Percentiles rank a stretch among this genome's conserved stretches.
Evolutionary conservation across 2,888 invertebrate species (phyloP).

Genomic region (Drosophila monieri): DNA sequence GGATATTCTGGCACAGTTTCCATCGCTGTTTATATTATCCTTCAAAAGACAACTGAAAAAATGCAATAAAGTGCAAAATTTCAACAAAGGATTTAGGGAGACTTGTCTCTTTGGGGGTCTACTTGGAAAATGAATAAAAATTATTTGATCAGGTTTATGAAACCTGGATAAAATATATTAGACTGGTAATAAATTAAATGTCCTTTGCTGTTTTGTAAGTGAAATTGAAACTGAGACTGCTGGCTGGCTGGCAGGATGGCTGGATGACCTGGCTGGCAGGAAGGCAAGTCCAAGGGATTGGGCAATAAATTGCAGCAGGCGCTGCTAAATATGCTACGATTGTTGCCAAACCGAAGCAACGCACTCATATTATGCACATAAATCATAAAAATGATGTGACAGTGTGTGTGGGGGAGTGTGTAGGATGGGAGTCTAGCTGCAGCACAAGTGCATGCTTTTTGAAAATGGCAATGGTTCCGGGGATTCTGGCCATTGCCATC

Average conservation of each 20-base stretch:
- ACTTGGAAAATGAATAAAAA: background rate
- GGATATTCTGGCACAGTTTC: too few relatives aligned
- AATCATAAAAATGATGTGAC: constrained; percentile 58
- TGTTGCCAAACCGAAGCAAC: constrained; percentile 39
- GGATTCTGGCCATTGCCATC: constrained; percentile 58
- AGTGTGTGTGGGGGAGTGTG: background rate
- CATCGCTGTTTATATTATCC: too few relatives aligned
- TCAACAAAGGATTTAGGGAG: too few relatives aligned
- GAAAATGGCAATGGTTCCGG: background rate
- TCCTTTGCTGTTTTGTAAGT: background rate
- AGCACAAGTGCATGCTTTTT: constrained; percentile 53
- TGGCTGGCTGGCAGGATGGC: background rate
- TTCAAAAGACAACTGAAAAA: too few relatives aligned
- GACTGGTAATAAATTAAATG: background rate
- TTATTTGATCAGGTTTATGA: background rate
- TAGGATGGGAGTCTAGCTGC: constrained; percentile 10
- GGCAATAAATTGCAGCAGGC: constrained; percentile 65
- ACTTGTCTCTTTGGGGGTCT: background rate
- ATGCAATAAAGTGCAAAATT: too few relatives aligned
- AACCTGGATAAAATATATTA: too few relatives aligned
- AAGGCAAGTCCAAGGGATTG: background rate
- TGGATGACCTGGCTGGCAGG: background rate
- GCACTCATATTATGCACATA: constrained; percentile 56
- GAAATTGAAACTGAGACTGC: constrained; percentile 2
- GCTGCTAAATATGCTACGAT: constrained; percentile 59